Conservation (phyloP, 1,140 invertebrate species). For the Drosophila rhopaloa region DNA sequence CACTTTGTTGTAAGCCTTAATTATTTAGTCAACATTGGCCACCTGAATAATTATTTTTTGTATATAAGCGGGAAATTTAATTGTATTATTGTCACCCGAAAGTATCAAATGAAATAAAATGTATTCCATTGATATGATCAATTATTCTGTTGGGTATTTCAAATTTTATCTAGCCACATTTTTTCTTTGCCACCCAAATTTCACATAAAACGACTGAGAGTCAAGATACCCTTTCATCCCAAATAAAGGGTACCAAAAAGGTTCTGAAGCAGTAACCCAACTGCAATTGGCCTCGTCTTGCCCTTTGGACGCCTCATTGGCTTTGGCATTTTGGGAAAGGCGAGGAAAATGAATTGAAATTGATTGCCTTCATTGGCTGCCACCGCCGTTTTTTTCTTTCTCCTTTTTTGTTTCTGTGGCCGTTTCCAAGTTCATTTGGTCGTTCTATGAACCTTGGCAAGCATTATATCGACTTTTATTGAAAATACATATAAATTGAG, state of each 20-base stretch:
- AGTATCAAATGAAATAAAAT: not conserved
- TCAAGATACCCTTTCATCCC: slow-evolving; percentile 1
- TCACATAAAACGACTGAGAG: not conserved
- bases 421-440: slow-evolving; percentile 77
- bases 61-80: not conserved
- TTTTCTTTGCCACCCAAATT: not conserved
- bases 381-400: slow-evolving; percentile 19
- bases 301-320: slow-evolving; percentile 78
- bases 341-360: slow-evolving; percentile 79
- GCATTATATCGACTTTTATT: slow-evolving; percentile 79
- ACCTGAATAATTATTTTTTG: not conserved
- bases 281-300: slow-evolving; percentile 77
- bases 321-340: slow-evolving; percentile 59
- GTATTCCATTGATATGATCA: slow-evolving; percentile 6
- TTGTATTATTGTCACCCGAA: not conserved
- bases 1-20: too few species aligned
- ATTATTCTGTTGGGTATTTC: slow-evolving; percentile 3
- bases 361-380: slow-evolving; percentile 77
- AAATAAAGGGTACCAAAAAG: slow-evolving; percentile 46
- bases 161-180: not conserved
- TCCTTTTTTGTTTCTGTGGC: slow-evolving; percentile 35
- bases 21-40: too few species aligned
- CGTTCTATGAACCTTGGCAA: slow-evolving; percentile 78
- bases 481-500: slow-evolving; percentile 77
- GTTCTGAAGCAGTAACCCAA: slow-evolving; percentile 46